These are phyloP conservation scores for Carollia perspicillata DNA, from an alignment of 2,113 vertebrate species.

Conservation along the genomic window DNA sequence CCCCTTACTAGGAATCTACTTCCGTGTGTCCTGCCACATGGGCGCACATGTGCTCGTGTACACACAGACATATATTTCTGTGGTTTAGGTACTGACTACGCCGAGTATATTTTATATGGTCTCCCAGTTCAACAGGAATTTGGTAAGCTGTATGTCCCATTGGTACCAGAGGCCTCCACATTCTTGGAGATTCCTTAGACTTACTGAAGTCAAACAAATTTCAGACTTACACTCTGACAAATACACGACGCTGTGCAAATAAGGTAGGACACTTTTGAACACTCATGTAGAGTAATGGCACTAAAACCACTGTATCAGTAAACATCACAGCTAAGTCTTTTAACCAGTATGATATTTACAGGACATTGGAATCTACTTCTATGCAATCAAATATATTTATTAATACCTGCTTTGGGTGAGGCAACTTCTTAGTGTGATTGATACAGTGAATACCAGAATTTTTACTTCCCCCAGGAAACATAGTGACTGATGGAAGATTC, in stretches of 20 bases:
- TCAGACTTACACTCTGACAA: not conserved
- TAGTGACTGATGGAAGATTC: not conserved
- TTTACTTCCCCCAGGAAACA: not conserved
- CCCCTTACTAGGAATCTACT: not conserved
- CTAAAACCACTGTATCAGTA: not conserved
- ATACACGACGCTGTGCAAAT: not conserved
- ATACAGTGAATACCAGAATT: not conserved
- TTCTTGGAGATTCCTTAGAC: not conserved
- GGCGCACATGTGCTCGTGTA: not conserved
- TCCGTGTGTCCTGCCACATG: not conserved
- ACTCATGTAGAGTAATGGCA: not conserved
- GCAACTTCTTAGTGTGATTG: not conserved
- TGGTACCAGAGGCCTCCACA: not conserved
- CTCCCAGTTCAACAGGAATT: not conserved
- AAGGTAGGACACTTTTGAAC: not conserved
- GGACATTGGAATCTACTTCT: not conserved
- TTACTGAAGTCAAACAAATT: not conserved
- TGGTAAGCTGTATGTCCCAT: not conserved
- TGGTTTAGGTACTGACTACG: not conserved
- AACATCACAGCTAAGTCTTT: not conserved
- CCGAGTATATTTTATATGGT: not conserved
- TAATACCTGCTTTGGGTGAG: not conserved
- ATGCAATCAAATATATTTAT: not conserved
- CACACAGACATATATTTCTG: not conserved
- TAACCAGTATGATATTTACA: not conserved